A percentile compares a stretch with the other conserved stretches of the same genome.
Conservation (phyloP, 92 coral and sea anemone species). For the Chrysogorgia sp. region DNA sequence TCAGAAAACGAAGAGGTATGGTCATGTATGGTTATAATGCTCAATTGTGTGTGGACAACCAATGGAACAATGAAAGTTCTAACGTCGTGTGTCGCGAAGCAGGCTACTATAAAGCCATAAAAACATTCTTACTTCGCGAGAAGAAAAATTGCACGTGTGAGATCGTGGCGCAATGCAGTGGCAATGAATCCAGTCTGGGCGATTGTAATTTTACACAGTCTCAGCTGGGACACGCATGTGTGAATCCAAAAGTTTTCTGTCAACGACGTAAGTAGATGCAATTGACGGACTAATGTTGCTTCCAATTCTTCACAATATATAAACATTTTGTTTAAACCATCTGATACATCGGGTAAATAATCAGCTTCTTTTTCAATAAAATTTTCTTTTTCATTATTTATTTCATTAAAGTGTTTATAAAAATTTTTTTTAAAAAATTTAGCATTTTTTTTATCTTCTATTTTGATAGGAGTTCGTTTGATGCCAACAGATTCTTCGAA, state of each 20-base stretch:
- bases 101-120: not conserved
- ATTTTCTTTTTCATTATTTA: too few species aligned
- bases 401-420: too few species aligned
- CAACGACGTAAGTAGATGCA: not conserved
- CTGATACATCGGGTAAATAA: too few species aligned
- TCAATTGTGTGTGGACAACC: not conserved
- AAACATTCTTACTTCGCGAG: not conserved
- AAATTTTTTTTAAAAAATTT: too few species aligned
- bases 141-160: not conserved
- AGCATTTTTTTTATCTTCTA: too few species aligned
- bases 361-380: too few species aligned
- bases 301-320: too few species aligned
- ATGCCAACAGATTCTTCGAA: too few species aligned
- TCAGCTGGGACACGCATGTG: not conserved
- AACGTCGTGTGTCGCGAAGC: not conserved
- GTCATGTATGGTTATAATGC: not conserved
- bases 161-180: not conserved
- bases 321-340: too few species aligned
- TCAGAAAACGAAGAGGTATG: not conserved
- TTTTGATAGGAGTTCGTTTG: too few species aligned
- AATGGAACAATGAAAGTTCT: not conserved
- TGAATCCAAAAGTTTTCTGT: not conserved
- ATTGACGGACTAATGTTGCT: too few species aligned
- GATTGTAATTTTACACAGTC: not conserved
- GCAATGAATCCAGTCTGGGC: not conserved